Evolutionary conservation across 2,797 vertebrate species (phyloP).

Genomic region (Pseudochirops cupreus): DNA sequence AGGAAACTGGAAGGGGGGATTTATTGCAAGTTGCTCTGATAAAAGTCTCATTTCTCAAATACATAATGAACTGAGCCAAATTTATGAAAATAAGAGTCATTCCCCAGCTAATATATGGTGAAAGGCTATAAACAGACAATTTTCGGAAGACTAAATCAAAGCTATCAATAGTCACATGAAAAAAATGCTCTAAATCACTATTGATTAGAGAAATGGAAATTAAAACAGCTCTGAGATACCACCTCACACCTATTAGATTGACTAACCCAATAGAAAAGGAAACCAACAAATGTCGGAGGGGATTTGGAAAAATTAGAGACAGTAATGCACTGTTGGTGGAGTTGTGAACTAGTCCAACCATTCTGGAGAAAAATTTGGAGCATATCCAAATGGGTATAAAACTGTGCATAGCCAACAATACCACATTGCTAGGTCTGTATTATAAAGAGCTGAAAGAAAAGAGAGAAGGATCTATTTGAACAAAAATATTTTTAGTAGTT

Average conservation of each 20-base stretch:
- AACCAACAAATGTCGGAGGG: too few relatives aligned
- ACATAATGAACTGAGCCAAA: neutral
- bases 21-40: neutral
- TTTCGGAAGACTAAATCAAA: neutral
- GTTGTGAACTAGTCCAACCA: too few relatives aligned
- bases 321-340: too few relatives aligned
- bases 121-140: neutral
- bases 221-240: neutral
- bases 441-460: neutral
- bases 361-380: neutral
- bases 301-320: neutral
- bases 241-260: neutral
- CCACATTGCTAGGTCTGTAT: neutral
- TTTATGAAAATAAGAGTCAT: neutral
- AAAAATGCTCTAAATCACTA: neutral
- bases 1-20: neutral
- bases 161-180: neutral
- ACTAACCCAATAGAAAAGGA: too few relatives aligned
- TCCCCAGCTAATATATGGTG: neutral
- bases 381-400: neutral
- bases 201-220: neutral
- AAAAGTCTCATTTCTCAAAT: neutral
- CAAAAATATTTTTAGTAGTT: neutral
- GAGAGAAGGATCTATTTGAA: neutral
- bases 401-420: neutral